Conservation (phyloP, 1,140 invertebrate genomes). For the Solenopsis fugax region DNA sequence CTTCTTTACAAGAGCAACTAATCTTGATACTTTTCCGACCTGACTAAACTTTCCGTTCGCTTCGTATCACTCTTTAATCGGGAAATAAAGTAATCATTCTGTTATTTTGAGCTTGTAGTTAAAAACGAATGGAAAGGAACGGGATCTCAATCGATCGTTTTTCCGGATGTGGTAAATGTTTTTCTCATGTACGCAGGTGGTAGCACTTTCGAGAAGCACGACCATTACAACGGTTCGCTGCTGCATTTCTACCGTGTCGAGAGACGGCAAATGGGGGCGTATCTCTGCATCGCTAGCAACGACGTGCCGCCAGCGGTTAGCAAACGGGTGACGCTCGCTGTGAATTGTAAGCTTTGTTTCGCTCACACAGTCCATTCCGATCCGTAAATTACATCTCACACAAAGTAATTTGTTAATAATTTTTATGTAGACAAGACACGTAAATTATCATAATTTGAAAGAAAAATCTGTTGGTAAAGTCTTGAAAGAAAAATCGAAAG, state of each 20-base stretch:
- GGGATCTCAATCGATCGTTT: conserved; percentile 37
- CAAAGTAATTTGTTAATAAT: conserved; percentile 51
- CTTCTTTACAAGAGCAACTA: neutral
- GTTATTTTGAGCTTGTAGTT: neutral
- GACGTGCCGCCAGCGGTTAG: conserved; percentile 96
- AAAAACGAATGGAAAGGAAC: neutral
- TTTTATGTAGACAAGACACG: too few relatives aligned
- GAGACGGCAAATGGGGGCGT: conserved; percentile 94
- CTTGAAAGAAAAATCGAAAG: too few relatives aligned
- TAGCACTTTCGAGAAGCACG: conserved; percentile 70
- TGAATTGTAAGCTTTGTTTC: conserved; percentile 92
- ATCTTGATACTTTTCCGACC: conserved; percentile 46
- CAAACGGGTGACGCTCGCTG: conserved; percentile 94
- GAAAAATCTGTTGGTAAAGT: too few relatives aligned
- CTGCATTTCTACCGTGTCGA: conserved; percentile 92
- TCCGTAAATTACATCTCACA: conserved; percentile 38
- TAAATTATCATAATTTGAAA: too few relatives aligned
- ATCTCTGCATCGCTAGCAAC: conserved; percentile 95
- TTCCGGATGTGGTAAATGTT: conserved; percentile 60
- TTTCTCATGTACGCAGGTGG: conserved; percentile 72
- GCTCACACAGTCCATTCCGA: neutral
- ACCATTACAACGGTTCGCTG: conserved; percentile 90
- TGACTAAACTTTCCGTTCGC: conserved; percentile 53
- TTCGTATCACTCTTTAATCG: neutral
- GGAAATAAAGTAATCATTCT: neutral